Base-by-base conservation (phyloP, 2,888 invertebrate species). In the Cephonodes hylas region DNA sequence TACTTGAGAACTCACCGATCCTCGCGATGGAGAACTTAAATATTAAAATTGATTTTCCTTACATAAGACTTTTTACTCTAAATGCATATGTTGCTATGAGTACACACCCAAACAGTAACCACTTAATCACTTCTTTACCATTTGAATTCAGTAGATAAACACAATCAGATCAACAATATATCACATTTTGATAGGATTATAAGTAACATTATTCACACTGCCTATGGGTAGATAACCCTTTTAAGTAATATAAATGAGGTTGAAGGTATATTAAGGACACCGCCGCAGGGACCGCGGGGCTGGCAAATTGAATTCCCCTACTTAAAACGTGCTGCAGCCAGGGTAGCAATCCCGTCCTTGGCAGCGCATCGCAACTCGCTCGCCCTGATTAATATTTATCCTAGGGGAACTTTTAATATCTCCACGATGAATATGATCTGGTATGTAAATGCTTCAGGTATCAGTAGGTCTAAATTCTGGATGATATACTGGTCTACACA, bases 261-360 rank as follows among this genome's bases (percentile, higher is more conserved):
- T 53, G 31, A 53, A 53, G 31, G 18, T 27, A 31, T 27, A 53
- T 53, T 53, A 53, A 31, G 53, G 31, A 18, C 27, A 31, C 18
- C 20, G 8, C 53, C 53, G 18, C 18, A 8, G 53, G 53, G 53
- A 53, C 53, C 31, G 31, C 53, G 53, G 10, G 44, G 7, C 18
- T 15, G 53, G 31, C 53, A 53, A 53, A 53, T 53, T 53, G 53
- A 53, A 53, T 53, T 53, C 31, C n/a, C 53, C 31, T 53, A 53
- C 53, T 53, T 53, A 31, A 53, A 53, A 53, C 53, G 53, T 31
- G 18, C 27, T 53, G 53, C 18, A 48, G 48, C n/a, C 48, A 15
- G 42, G 42, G 23, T 45, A 31, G 53, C 53, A 53, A 53, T 53
- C 53, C 18, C 53, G 27, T 27, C 53, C 27, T 53, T 18, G 27